Evolutionary conservation across 2,797 vertebrate species (phyloP), one percentile per base, ranked within the genome.

Genomic region (Lates japonicus): DNA sequence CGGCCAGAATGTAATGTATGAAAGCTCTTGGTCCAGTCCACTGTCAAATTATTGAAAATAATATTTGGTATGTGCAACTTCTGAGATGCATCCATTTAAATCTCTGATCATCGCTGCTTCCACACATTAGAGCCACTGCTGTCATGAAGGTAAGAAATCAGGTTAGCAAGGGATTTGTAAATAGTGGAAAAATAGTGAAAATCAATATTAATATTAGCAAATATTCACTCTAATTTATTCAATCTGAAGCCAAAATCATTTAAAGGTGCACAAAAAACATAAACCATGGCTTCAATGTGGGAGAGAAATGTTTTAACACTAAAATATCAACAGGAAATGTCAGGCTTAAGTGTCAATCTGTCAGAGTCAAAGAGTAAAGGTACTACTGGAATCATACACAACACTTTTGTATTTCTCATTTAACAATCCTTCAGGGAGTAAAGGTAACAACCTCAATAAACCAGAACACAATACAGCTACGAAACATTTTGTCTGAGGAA

Each of bases 31-130:
- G 58, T 76, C 71, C 65, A 39, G 65, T 81, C 60, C 17, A 3
- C 60, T 72, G 54, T 14, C 25, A 13, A 81, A 70, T 82, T 68
- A 79, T 69, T 77, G 51, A 63, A 37, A 19, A 51, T 51, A 37
- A 59, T 20, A 39, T 67, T 57, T 52, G 22, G 3, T 42, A 51
- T 74, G 51, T 22, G 79, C 46, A 48, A n/a, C 44, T 31, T 10
- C 35, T 51, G 20, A 64, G 41, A 12, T 57, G 57, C 31, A 52
- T 62, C 54, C 48, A 49, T 14, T 84, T 8, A 76, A 52, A 67
- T 70, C 51, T 57, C 14, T 10, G n/a, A 74, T 70, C 35, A 37
- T 58, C 37, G 33, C 33, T 19, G 70, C 52, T 73, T 70, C 70
- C 62, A 67, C 48, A 20, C 29, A 19, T 70, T 16, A 29, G 57